These are phyloP conservation scores for Galeruca laticollis DNA, from an alignment of 2,888 invertebrate genomes.

Conservation along the genomic window DNA sequence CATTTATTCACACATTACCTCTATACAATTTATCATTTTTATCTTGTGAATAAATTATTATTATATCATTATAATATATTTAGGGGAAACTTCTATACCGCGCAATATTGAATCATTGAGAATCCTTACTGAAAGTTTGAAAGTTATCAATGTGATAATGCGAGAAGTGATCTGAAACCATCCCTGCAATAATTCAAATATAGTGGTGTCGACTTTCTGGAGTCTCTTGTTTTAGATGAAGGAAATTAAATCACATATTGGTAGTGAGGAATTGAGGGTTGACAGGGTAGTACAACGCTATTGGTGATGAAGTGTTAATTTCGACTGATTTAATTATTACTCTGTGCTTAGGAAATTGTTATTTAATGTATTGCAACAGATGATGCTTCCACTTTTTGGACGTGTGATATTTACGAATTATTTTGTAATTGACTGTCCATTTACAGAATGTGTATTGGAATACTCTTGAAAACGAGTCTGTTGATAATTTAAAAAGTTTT, in stretches of 20 bases:
- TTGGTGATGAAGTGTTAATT: conserved; percentile 17
- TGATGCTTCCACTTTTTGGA: not conserved
- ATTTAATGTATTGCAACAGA: conserved; percentile 10
- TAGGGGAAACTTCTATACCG: too few species aligned
- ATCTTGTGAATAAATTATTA: too few species aligned
- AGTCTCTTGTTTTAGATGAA: conserved; percentile 16
- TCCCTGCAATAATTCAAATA: conserved; percentile 12
- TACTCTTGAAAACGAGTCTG: too few species aligned
- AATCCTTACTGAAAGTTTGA: too few species aligned
- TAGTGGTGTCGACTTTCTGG: conserved; percentile 13
- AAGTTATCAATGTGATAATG: not conserved
- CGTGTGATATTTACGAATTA: not conserved
- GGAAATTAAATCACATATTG: conserved; percentile 29
- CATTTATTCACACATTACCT: too few species aligned
- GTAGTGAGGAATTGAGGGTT: conserved; percentile 21
- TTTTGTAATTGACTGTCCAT: not conserved
- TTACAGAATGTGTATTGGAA: not conserved
- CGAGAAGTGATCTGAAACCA: not conserved
- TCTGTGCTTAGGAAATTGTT: conserved; percentile 10
- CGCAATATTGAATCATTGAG: too few species aligned
- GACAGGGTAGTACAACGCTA: not conserved
- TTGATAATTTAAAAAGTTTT: too few species aligned
- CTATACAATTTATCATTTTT: too few species aligned
- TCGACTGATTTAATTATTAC: conserved; percentile 21
- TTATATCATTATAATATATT: too few species aligned